phyloP scores from a whole-genome alignment of 1,140 invertebrate genomes.

The Chrysopa pallens region DNA sequence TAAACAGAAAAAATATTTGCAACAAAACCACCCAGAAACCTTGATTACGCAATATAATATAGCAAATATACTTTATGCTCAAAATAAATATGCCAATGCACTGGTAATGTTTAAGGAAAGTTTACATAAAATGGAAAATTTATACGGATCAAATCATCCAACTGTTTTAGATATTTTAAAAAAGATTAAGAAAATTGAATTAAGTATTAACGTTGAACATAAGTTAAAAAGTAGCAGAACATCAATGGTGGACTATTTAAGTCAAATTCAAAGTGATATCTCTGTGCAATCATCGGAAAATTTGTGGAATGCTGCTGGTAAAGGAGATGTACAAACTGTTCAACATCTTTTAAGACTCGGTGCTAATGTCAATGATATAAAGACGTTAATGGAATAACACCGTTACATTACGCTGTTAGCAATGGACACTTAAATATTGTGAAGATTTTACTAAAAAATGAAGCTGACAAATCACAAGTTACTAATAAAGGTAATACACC shows the following conservation, averaged over 20 bases:
- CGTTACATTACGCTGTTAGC: constrained; percentile 26
- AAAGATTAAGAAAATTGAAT: not conserved
- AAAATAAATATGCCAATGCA: constrained; percentile 2
- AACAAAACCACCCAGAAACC: constrained; percentile 7
- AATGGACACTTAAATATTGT: constrained; percentile 16
- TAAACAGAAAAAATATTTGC: constrained; percentile 5
- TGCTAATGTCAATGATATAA: constrained; percentile 4
- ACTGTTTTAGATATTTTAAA: no score
- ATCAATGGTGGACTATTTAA: no score
- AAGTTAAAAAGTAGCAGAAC: no score
- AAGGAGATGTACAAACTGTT: constrained; percentile 5
- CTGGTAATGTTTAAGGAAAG: no score
- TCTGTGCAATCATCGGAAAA: not conserved
- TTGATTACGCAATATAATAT: constrained; percentile 8
- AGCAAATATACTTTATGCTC: constrained; percentile 1
- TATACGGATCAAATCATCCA: no score
- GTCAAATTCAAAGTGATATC: no score
- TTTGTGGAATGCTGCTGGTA: constrained; percentile 5
- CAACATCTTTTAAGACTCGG: constrained; percentile 6
- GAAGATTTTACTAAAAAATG: constrained; percentile 8
- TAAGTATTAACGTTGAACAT: constrained; percentile 1
- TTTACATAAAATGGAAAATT: no score
- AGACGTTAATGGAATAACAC: constrained; percentile 9
- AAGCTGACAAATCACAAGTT: no score
- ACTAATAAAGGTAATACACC: no score